Conservation (phyloP, 2,797 vertebrate genomes). For the Microhierax caerulescens region DNA sequence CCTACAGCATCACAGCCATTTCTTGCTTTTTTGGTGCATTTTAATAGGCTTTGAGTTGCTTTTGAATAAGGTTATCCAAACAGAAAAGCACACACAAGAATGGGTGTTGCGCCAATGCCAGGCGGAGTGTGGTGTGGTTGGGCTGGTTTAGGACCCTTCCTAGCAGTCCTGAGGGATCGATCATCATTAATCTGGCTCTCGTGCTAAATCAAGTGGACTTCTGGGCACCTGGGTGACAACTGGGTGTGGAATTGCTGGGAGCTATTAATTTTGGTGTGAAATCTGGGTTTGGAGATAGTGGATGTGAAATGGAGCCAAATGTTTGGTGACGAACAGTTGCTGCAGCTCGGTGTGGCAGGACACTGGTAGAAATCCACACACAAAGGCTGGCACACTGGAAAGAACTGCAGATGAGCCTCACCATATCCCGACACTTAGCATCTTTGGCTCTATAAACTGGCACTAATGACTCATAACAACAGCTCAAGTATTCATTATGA, state of each 20-base stretch:
- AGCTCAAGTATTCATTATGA: not conserved
- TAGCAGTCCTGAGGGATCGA: not conserved
- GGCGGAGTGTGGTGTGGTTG: not conserved
- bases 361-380: not conserved
- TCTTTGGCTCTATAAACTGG: not conserved
- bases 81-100: not conserved
- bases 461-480: not conserved
- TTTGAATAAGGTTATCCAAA: not conserved
- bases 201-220: not conserved
- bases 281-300: not conserved
- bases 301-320: not conserved
- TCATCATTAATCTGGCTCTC: not conserved
- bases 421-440: not conserved
- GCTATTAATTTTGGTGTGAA: not conserved
- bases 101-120: accelerated
- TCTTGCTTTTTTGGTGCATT: not conserved
- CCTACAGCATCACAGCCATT: not conserved
- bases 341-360: not conserved
- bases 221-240: not conserved
- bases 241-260: not conserved
- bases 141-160: not conserved
- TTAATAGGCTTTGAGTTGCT: not conserved
- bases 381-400: accelerated
- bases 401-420: not conserved
- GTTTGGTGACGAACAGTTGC: not conserved